Conservation (phyloP, 2,888 invertebrate species). For the Drosophila fungiperda region DNA sequence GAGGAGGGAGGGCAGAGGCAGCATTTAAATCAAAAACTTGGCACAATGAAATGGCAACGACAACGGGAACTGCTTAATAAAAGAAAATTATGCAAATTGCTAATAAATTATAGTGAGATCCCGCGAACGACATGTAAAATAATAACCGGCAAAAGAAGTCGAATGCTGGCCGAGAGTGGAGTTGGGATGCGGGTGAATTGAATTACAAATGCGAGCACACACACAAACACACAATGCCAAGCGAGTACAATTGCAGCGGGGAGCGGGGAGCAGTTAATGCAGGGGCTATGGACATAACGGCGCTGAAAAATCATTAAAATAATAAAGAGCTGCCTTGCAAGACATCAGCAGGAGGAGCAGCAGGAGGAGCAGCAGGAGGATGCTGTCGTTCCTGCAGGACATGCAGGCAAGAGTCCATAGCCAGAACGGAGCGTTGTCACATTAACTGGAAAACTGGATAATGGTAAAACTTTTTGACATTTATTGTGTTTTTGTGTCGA, state of each 20-base stretch:
- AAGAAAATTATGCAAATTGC: constrained; percentile 82
- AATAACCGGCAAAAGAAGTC: constrained; percentile 60
- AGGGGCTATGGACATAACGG: constrained; percentile 46
- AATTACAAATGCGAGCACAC: constrained; percentile 78
- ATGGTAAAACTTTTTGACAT: constrained; percentile 81
- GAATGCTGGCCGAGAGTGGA: constrained; percentile 26
- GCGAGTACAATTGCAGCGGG: constrained; percentile 13
- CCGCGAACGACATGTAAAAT: constrained; percentile 80
- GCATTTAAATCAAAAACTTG: constrained; percentile 67
- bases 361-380: constrained; percentile 34
- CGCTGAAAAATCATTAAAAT: constrained; percentile 79
- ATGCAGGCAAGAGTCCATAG: constrained; percentile 17
- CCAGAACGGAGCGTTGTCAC: constrained; percentile 50
- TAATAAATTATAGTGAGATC: constrained; percentile 78
- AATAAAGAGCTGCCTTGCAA: constrained; percentile 60
- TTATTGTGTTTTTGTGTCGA: constrained; percentile 83
- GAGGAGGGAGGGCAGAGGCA: constrained; percentile 25
- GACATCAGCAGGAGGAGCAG: constrained; percentile 30
- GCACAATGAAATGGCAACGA: constrained; percentile 56
- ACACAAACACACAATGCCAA: constrained; percentile 31
- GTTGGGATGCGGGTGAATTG: constrained; percentile 59
- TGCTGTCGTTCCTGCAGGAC: constrained; percentile 27
- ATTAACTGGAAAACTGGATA: constrained; percentile 76
- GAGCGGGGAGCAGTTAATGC: constrained; percentile 25
- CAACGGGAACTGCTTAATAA: constrained; percentile 73